Evolutionary conservation across 2,113 vertebrate species (phyloP).

Genomic region (Phalacrocorax brasilianus): DNA sequence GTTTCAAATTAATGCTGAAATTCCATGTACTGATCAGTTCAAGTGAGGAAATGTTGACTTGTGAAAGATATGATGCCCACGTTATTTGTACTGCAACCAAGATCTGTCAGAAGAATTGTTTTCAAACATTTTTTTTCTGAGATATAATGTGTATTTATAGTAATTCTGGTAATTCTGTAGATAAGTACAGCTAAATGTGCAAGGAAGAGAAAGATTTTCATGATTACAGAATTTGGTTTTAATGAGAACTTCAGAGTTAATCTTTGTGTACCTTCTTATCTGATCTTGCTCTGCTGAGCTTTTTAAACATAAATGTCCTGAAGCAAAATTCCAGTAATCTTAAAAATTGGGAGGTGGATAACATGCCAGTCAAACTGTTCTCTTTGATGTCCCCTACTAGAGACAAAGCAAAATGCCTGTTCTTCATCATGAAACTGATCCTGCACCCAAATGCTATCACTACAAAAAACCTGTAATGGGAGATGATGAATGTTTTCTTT

Average conservation of each 20-base stretch:
- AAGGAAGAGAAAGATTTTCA: background rate
- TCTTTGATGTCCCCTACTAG: background rate
- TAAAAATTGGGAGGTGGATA: constrained; percentile 1
- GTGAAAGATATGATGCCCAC: background rate
- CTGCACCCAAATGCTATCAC: background rate
- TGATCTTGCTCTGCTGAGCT: constrained; percentile 32
- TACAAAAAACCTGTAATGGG: background rate
- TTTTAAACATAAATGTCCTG: constrained; percentile 58
- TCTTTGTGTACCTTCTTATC: constrained; percentile 44
- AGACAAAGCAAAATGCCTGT: background rate
- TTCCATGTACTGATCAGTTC: background rate
- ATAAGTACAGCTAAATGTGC: constrained; percentile 1
- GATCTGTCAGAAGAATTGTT: background rate
- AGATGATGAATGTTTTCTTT: background rate
- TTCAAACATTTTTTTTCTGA: background rate
- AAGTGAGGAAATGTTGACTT: background rate
- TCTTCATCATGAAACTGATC: background rate
- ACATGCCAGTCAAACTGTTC: background rate
- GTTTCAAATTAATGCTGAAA: constrained; percentile 36
- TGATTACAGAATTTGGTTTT: constrained; percentile 42
- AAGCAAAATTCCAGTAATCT: constrained; percentile 29
- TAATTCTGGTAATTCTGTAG: constrained; percentile 38
- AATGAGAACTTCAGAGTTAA: constrained; percentile 63
- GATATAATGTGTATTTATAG: background rate
- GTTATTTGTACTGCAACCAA: background rate